Evolutionary conservation across 2,888 invertebrate species (phyloP).

Genomic region (Caenorhabditis becei): DNA sequence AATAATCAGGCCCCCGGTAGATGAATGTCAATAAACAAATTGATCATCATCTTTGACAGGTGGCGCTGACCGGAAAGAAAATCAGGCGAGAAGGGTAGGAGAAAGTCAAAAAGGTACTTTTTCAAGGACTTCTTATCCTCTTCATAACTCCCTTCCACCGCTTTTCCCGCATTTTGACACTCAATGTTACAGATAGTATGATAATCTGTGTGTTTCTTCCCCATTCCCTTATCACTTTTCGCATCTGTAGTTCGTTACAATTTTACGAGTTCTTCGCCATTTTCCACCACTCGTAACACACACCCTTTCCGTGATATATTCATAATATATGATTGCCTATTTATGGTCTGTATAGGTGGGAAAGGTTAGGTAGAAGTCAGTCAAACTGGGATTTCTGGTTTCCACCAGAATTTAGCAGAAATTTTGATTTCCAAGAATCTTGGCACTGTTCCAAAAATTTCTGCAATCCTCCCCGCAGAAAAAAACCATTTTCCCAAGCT

Average conservation of each 20-base stretch:
- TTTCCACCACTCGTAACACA: neutral
- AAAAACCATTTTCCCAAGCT: no score
- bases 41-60: conserved; percentile 60
- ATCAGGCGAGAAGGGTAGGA: conserved; percentile 5
- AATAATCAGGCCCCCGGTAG: conserved; percentile 29
- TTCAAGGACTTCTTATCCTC: no score
- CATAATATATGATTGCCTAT: conserved; percentile 27
- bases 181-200: conserved; percentile 17
- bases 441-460: no score
- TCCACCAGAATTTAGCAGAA: no score
- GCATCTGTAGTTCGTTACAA: conserved; percentile 59
- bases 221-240: conserved; percentile 49
- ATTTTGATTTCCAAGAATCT: no score
- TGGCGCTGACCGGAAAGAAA: conserved; percentile 47
- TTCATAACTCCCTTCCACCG: no score
- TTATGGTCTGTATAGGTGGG: neutral
- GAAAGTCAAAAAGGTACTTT: neutral
- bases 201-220: conserved; percentile 33
- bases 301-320: conserved; percentile 24
- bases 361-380: no score
- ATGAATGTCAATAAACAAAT: conserved; percentile 57
- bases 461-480: no score
- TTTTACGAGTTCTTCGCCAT: conserved; percentile 52
- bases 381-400: no score
- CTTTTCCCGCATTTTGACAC: neutral